Evolutionary conservation across 2,888 invertebrate species (phyloP), one percentile per base, ranked within the genome.

Genomic region (Poecilobothrus nobilitatus): DNA sequence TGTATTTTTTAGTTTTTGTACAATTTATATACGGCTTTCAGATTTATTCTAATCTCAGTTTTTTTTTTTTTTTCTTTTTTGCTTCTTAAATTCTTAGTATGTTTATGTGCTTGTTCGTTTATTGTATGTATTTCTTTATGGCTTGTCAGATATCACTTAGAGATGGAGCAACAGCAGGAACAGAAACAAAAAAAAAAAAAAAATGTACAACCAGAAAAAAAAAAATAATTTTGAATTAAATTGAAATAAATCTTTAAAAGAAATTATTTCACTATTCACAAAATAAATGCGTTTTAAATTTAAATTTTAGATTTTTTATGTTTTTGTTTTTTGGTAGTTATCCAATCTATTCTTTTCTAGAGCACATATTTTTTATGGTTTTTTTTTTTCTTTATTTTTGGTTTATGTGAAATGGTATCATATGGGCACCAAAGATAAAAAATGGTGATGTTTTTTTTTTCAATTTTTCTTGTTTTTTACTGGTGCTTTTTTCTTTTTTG

Each of bases 201-300:
- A 27, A 27, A 27, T 5, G 3, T 5, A 27, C 3, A 27, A 5
- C 2, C 5, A 4, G 27, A 27, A 27, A 27, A 27, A 27, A 27
- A 27, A 27, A 27, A 27, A 4, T 27, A 44, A 44, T 12, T 53
- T 53, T 53, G 53, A 53, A 53, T 53, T 53, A 53, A 53, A 53
- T 53, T 53, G 53, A 53, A 53, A 53, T 53, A 53, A 53, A 53
- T 53, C 53, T 53, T 53, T 18, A 18, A 18, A 15, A 53, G 53
- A 53, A 53, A 53, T 53, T 53, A 53, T 53, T 53, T n/a, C 15
- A 53, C 18, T 53, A 53, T 53, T 53, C 12, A 15, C 6, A 18
- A 53, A 53, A 53, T 53, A 53, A 53, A 53, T 53, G 53, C 53
- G 53, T 53, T 53, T 53, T 53, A 53, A 6, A 53, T 53, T 53